Percentiles rank a stretch among this genome's conserved stretches.
Evolutionary conservation across 2,888 invertebrate species (phyloP).

Genomic region (Alloplasta piceator): DNA sequence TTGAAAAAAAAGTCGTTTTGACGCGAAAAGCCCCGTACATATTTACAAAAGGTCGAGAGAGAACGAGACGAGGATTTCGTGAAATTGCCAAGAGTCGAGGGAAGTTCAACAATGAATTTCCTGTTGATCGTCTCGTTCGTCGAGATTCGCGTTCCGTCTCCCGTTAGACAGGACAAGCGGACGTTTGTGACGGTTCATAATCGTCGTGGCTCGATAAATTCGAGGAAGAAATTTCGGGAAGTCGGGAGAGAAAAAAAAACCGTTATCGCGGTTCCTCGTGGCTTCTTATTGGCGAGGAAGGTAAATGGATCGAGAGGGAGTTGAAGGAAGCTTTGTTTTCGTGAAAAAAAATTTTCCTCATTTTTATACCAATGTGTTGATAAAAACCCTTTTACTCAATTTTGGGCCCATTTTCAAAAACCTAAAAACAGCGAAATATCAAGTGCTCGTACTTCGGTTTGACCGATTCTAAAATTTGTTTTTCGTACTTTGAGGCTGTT

Average conservation of each 20-base stretch:
- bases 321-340: too few relatives aligned
- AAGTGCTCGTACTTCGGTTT: too few relatives aligned
- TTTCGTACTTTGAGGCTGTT: too few relatives aligned
- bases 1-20: not conserved
- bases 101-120: conserved; percentile 63
- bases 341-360: too few relatives aligned
- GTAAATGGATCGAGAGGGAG: too few relatives aligned
- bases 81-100: conserved; percentile 31
- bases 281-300: too few relatives aligned
- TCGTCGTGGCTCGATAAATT: conserved; percentile 27
- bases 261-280: conserved; percentile 10
- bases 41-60: not conserved
- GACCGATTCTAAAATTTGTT: too few relatives aligned
- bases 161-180: not conserved
- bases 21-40: not conserved
- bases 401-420: too few relatives aligned
- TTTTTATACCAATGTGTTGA: too few relatives aligned
- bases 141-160: conserved; percentile 11
- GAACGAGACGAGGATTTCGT: conserved; percentile 13
- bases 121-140: conserved; percentile 42
- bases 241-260: conserved; percentile 19
- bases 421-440: too few relatives aligned
- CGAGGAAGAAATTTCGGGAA: conserved; percentile 16
- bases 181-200: conserved; percentile 12
- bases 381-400: too few relatives aligned